Conservation (phyloP, 2,113 vertebrate species). For the Nibea coibor region DNA sequence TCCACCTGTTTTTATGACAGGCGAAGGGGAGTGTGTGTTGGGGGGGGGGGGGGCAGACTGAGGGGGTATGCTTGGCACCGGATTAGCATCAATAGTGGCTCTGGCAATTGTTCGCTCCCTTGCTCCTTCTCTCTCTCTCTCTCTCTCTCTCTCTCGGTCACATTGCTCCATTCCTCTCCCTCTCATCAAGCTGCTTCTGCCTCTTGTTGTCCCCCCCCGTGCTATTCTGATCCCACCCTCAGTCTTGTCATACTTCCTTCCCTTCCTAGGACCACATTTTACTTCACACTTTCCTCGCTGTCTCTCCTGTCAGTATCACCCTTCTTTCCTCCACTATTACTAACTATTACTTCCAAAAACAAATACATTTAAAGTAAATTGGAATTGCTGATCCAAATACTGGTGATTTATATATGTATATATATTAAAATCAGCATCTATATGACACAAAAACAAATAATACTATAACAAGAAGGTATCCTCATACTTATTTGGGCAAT, state of each 20-base stretch:
- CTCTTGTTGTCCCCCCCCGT: conserved; percentile 6
- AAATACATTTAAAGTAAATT: background rate
- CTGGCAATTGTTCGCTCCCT: conserved; percentile 51
- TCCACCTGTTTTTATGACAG: conserved; percentile 76
- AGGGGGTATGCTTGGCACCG: conserved; percentile 44
- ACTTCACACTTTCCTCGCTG: background rate
- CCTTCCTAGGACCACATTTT: background rate
- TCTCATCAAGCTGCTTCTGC: conserved; percentile 7
- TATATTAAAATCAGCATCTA: background rate
- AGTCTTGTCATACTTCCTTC: background rate
- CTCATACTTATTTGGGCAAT: too few relatives aligned
- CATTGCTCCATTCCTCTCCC: conserved; percentile 23
- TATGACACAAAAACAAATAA: background rate
- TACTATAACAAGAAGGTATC: too few relatives aligned
- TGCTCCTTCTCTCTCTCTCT: background rate
- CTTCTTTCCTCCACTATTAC: background rate
- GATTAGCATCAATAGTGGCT: conserved; percentile 49
- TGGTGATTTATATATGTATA: background rate
- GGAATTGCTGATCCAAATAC: background rate
- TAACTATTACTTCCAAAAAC: background rate
- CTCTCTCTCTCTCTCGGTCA: conserved; percentile 14
- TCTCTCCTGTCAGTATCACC: background rate
- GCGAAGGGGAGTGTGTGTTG: background rate
- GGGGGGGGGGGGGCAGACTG: background rate
- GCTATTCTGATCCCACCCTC: conserved; percentile 22